A percentile compares a stretch with the other conserved stretches of the same genome.
Evolutionary conservation across 1,140 invertebrate species (phyloP).

Genomic region (Sweltsa coloradensis): DNA sequence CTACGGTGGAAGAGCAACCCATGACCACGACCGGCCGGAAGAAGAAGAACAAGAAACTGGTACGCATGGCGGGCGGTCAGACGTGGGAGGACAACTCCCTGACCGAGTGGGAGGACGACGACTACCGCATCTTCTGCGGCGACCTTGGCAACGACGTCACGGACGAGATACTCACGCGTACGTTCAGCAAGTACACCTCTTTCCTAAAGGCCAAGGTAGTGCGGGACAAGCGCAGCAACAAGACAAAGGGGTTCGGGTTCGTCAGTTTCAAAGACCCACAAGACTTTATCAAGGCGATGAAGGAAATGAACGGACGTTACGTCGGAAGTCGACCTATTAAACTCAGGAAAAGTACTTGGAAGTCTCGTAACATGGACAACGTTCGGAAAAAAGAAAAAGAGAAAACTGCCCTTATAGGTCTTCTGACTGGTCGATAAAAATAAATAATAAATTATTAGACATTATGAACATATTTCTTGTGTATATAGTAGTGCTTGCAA

Average conservation of each 20-base stretch:
- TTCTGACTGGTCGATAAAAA: slow-evolving; percentile 42
- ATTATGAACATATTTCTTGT: too few relatives aligned
- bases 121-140: slow-evolving; percentile 97
- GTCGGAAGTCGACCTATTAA: slow-evolving; percentile 98
- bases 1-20: not conserved
- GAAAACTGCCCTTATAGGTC: slow-evolving; percentile 60
- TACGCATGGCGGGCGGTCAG: slow-evolving; percentile 82
- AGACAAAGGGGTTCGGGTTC: slow-evolving; percentile 98
- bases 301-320: slow-evolving; percentile 94
- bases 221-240: slow-evolving; percentile 92
- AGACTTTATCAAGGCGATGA: slow-evolving; percentile 97
- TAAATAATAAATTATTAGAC: too few relatives aligned
- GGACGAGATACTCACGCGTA: slow-evolving; percentile 85
- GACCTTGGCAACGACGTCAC: slow-evolving; percentile 99
- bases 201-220: slow-evolving; percentile 93
- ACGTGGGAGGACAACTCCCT: slow-evolving; percentile 90
- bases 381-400: slow-evolving; percentile 94
- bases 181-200: slow-evolving; percentile 91
- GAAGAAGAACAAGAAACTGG: slow-evolving; percentile 62
- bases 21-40: slow-evolving; percentile 35
- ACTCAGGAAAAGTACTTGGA: slow-evolving; percentile 92
- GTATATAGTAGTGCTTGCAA: too few relatives aligned
- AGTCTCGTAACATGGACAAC: slow-evolving; percentile 81
- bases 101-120: slow-evolving; percentile 87
- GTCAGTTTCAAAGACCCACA: slow-evolving; percentile 96